These are phyloP conservation scores for Tylochromis polylepis DNA, from an alignment of 2,113 vertebrate genomes.

Conservation along the genomic window DNA sequence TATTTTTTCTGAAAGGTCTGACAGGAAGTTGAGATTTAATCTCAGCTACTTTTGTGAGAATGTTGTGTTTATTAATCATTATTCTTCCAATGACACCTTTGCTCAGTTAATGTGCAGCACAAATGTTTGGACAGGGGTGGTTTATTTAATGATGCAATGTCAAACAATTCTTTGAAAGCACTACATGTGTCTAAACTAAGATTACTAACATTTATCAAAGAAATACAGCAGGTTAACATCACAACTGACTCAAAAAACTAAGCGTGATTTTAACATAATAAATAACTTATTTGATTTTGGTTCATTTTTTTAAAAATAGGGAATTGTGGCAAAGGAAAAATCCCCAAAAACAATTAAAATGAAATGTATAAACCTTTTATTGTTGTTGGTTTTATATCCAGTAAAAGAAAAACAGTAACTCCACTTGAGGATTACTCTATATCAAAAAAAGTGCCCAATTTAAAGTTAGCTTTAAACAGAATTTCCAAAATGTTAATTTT, in stretches of 20 bases:
- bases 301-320: no score
- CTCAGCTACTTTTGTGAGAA: background rate
- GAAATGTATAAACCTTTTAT: background rate
- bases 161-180: background rate
- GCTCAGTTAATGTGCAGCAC: background rate
- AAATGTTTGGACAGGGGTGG: background rate
- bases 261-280: no score
- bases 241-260: no score
- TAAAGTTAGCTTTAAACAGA: background rate
- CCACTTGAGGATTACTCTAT: background rate
- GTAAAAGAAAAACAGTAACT: background rate
- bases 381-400: background rate
- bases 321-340: no score
- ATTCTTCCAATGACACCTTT: background rate
- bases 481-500: background rate
- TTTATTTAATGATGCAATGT: background rate
- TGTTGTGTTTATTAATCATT: background rate
- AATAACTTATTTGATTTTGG: no score
- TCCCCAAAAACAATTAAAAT: background rate
- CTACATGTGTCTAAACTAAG: background rate
- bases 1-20: background rate
- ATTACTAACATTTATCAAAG: background rate
- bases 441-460: background rate
- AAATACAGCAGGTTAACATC: background rate
- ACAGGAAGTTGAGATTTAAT: background rate